Percentiles rank a stretch among this genome's conserved stretches.
Conservation (phyloP, 37 sponge, comb jelly and placozoan species). For the Aplysina aerophoba region DNA sequence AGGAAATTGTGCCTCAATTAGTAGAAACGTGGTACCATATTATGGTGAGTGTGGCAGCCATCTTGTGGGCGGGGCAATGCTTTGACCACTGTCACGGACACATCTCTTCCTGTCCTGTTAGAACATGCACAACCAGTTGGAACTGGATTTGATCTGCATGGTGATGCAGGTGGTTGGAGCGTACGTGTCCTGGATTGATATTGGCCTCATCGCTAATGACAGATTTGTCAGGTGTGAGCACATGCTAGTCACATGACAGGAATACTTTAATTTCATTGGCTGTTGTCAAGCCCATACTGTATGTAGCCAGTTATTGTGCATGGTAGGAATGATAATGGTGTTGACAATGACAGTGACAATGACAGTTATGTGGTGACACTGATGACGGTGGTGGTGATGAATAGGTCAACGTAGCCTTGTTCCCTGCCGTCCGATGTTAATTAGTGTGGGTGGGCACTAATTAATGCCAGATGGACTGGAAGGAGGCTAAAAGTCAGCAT, state of each 20-base stretch:
- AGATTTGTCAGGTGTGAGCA: conserved; percentile 64
- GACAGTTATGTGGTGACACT: too few species aligned
- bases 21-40: conserved; percentile 88
- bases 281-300: not conserved
- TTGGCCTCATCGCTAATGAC: conserved; percentile 81
- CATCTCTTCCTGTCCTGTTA: not conserved
- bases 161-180: conserved; percentile 81
- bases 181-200: conserved; percentile 91
- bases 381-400: too few species aligned
- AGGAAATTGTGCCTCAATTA: conserved; percentile 74
- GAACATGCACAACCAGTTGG: conserved; percentile 49
- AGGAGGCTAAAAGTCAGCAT: too few species aligned
- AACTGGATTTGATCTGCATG: conserved; percentile 58
- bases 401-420: too few species aligned
- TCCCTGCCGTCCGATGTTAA: too few species aligned
- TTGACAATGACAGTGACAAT: too few species aligned
- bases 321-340: too few species aligned
- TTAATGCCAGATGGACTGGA: too few species aligned
- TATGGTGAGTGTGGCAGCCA: conserved; percentile 39
- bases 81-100: not conserved
- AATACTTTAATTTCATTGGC: not conserved
- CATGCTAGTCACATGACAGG: not conserved
- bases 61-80: not conserved
- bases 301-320: not conserved
- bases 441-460: too few species aligned